A percentile compares a stretch with the other conserved stretches of the same genome.
These are phyloP conservation scores for Drosophila pseudoobscura DNA, from an alignment of 1,140 invertebrate genomes.

Conservation along the genomic window DNA sequence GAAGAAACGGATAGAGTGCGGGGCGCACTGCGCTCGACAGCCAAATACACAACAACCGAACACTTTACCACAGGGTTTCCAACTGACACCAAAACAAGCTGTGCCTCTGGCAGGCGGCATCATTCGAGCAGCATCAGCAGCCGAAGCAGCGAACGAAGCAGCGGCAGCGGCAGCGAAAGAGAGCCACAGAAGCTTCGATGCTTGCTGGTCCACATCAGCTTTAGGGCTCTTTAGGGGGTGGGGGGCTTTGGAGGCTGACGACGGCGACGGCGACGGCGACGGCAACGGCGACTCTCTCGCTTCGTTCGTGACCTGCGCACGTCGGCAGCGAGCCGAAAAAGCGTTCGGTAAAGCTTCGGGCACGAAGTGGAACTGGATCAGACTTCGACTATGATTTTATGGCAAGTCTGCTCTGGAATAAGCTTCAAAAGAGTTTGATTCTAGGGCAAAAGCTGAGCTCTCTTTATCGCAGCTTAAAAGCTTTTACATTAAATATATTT, in stretches of 20 bases:
- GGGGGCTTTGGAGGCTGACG: constrained; percentile 41
- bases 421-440: neutral
- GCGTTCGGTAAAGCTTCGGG: constrained; percentile 11
- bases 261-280: neutral
- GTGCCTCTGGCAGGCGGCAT: too few relatives aligned
- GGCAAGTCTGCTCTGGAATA: neutral
- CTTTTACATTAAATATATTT: too few relatives aligned
- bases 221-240: neutral
- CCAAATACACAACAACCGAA: constrained; percentile 54
- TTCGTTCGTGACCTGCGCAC: constrained; percentile 28
- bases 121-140: too few relatives aligned
- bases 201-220: constrained; percentile 18
- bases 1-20: constrained; percentile 5
- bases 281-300: neutral
- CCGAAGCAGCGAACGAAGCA: too few relatives aligned
- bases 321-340: neutral
- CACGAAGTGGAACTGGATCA: constrained; percentile 2
- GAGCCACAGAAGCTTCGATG: too few relatives aligned
- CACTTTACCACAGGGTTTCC: constrained; percentile 71
- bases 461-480: too few relatives aligned
- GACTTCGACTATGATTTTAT: neutral
- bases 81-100: constrained; percentile 62
- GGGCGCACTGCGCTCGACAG: constrained; percentile 20
- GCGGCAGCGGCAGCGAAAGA: too few relatives aligned
- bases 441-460: too few relatives aligned